phyloP scores from a whole-genome alignment of 2,113 vertebrate genomes.

The Noctilio leporinus region DNA sequence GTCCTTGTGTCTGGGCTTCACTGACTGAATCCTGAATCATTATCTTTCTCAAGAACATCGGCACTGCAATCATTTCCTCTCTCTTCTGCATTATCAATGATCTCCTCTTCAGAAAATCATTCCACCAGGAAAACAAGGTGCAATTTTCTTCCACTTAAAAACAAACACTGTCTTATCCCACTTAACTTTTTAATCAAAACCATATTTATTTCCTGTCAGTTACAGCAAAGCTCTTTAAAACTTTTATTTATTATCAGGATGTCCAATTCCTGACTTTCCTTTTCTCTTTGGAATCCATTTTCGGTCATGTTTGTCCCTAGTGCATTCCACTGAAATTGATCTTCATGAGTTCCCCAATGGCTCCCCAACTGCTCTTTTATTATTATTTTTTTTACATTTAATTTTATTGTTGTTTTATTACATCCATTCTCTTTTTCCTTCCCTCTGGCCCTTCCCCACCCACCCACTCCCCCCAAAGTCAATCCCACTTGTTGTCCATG shows the following conservation, averaged over 20 bases:
- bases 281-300: background rate
- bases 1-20: background rate
- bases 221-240: background rate
- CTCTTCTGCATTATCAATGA: background rate
- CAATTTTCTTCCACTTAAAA: background rate
- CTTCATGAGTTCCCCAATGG: background rate
- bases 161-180: background rate
- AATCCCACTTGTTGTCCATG: too few species aligned
- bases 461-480: too few species aligned
- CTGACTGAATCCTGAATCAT: background rate
- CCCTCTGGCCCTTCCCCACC: too few species aligned
- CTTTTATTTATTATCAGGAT: background rate
- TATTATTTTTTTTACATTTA: too few species aligned
- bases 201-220: background rate
- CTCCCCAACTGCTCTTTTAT: background rate
- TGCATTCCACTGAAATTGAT: background rate
- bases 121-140: background rate
- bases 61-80: background rate
- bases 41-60: background rate
- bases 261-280: background rate
- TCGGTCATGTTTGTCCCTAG: background rate
- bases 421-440: too few species aligned
- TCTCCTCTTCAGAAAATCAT: background rate
- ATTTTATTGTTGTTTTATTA: too few species aligned
- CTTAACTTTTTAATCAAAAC: background rate